Evolutionary conservation across 2,797 vertebrate genomes (phyloP).

Genomic region (Gymnoscopelus microlampas): DNA sequence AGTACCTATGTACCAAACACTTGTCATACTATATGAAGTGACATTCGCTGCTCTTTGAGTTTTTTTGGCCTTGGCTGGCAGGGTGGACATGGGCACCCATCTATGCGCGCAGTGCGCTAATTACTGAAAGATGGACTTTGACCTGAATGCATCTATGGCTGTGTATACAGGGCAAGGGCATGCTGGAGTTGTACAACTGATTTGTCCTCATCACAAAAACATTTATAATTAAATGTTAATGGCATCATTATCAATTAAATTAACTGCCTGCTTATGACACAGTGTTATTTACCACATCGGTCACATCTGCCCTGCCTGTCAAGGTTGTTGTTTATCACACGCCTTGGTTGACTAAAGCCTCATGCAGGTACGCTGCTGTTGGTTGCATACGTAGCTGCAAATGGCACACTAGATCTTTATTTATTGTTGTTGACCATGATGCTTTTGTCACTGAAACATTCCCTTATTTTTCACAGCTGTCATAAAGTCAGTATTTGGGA

Average conservation of each 20-base stretch:
- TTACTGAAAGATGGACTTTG: conserved; percentile 14
- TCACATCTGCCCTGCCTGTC: conserved; percentile 43
- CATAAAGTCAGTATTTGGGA: conserved; percentile 29
- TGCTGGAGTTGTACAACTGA: conserved; percentile 35
- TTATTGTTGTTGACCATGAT: conserved; percentile 78
- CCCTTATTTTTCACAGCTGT: conserved; percentile 15
- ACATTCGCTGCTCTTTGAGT: conserved; percentile 72
- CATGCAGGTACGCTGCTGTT: conserved; percentile 44
- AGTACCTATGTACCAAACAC: conserved; percentile 52
- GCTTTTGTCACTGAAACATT: conserved; percentile 22
- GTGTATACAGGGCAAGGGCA: conserved; percentile 14
- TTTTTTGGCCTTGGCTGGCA: conserved; percentile 46
- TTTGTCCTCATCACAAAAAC: conserved; percentile 3
- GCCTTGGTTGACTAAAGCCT: neutral
- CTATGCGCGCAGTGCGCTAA: conserved; percentile 55
- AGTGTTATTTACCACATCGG: conserved; percentile 3
- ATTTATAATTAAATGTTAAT: conserved; percentile 1
- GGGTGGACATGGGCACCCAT: conserved; percentile 33
- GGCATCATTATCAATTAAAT: conserved; percentile 1
- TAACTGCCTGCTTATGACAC: conserved; percentile 1
- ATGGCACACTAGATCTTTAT: conserved; percentile 60
- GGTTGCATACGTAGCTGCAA: conserved; percentile 41
- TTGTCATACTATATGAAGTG: conserved; percentile 57
- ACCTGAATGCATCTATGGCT: conserved; percentile 13
- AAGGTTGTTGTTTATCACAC: no score